Conservation (phyloP, 2,113 vertebrate genomes). For the Alethe diademata region DNA sequence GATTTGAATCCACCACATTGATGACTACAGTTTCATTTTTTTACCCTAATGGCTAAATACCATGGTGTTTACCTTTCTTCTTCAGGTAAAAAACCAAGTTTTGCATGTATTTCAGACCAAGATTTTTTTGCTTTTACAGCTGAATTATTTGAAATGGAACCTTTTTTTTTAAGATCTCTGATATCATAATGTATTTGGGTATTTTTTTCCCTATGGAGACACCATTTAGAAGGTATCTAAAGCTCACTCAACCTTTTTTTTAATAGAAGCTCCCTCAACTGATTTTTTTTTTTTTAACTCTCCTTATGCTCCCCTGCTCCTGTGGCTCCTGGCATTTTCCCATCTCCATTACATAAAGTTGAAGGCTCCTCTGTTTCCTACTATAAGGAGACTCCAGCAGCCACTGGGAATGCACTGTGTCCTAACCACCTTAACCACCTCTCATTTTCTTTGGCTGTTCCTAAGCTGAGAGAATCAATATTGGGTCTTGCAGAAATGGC, state of each 20-base stretch:
- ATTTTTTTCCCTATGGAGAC: not conserved
- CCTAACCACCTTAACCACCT: not conserved
- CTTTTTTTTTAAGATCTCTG: fast-evolving
- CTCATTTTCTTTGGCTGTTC: conserved; percentile 23
- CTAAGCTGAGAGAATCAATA: not conserved
- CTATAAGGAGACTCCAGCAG: not conserved
- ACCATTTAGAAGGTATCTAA: not conserved
- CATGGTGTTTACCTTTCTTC: not conserved
- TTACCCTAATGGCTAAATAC: not conserved
- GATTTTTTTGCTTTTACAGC: not conserved
- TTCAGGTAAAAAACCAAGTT: not conserved
- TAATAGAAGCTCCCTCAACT: not conserved
- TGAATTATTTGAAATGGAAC: not conserved
- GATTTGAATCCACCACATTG: not conserved
- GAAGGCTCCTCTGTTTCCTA: conserved; percentile 25
- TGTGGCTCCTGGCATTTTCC: not conserved
- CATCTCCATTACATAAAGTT: not conserved
- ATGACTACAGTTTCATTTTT: not conserved
- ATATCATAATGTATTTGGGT: not conserved
- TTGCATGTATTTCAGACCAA: not conserved
- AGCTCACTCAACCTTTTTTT: not conserved
- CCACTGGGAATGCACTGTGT: not conserved
- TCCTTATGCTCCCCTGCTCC: not conserved
- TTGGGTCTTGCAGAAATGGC: not conserved
- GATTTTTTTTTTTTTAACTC: not conserved